Evolutionary conservation across 1,140 invertebrate genomes (phyloP), one percentile per base, ranked within the genome.

Genomic region (Aphis gossypii): DNA sequence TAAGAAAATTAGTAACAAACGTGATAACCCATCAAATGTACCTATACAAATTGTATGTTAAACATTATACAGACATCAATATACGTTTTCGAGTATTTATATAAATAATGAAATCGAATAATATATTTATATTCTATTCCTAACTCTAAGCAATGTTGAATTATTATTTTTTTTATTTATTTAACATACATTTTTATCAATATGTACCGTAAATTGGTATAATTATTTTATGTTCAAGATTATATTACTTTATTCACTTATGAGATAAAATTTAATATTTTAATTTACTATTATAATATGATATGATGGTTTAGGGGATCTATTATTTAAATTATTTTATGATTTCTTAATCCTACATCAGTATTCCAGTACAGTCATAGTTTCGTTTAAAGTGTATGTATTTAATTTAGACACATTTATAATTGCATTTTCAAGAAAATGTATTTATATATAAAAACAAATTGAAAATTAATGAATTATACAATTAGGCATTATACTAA

Each of bases 331-430:
- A 68, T 68, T 82, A 82, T 82, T 82, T 38, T 44, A 25, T 44
- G 23, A 44, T 86, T 44, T 41, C 83, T 25, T 46, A 86, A 86
- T 86, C 83, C 83, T 30, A 21, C n/a, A 86, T 86, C 83, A 86
- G 83, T 86, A 86, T 86, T 86, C 83, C 38, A 86, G 41, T 44
- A 44, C 25, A 68, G 25, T 68, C 60, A 11, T 86, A 23, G 38
- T 30, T 23, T 44, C 83, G 41, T 86, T 86, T 86, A 86, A 60
- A 46, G 9, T 25, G 23, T 18, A 25, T 86, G 14, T 86, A 25
- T 25, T 25, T 30, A 44, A 41, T 44, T 46, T 44, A 86, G 38
- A 44, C 41, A 86, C 25, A 86, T 86, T 44, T 86, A 86, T 86
- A 44, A 86, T 86, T 86, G 41, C 41, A 41, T 86, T 44, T 86